These are phyloP conservation scores for Psephotus haematonotus DNA, from an alignment of 2,113 vertebrate species.

Conservation along the genomic window DNA sequence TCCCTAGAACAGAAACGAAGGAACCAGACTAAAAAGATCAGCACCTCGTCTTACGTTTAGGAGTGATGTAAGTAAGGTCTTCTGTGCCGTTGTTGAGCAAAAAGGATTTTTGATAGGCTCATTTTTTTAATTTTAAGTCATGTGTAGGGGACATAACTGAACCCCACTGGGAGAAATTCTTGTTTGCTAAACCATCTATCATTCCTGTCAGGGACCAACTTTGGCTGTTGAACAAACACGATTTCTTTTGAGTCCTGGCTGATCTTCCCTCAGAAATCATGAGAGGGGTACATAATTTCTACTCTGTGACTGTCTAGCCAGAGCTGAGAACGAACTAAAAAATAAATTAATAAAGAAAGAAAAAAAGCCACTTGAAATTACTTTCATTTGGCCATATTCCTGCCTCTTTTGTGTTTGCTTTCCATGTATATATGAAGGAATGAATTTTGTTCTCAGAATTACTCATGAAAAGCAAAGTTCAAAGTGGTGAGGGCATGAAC, in stretches of 20 bases:
- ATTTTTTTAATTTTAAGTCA: neutral
- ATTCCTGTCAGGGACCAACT: neutral
- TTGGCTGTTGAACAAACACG: neutral
- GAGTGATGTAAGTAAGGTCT: neutral
- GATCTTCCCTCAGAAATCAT: neutral
- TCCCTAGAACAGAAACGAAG: neutral
- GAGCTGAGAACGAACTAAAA: neutral
- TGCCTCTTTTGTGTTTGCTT: neutral
- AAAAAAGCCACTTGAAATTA: neutral
- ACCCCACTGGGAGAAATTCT: neutral
- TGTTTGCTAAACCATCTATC: neutral
- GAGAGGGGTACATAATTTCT: neutral
- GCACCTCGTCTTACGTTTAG: neutral
- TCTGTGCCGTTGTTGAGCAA: neutral
- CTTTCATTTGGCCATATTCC: neutral
- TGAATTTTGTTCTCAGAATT: neutral
- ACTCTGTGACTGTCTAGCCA: neutral
- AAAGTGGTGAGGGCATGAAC: neutral
- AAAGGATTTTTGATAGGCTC: neutral
- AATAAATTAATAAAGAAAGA: neutral
- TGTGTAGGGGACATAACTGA: neutral
- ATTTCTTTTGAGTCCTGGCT: neutral
- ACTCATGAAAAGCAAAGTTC: slow-evolving; percentile 17
- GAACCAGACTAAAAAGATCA: neutral
- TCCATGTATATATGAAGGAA: neutral